Conservation (phyloP, 2,888 invertebrate species). For the Amphipoea lucens region DNA sequence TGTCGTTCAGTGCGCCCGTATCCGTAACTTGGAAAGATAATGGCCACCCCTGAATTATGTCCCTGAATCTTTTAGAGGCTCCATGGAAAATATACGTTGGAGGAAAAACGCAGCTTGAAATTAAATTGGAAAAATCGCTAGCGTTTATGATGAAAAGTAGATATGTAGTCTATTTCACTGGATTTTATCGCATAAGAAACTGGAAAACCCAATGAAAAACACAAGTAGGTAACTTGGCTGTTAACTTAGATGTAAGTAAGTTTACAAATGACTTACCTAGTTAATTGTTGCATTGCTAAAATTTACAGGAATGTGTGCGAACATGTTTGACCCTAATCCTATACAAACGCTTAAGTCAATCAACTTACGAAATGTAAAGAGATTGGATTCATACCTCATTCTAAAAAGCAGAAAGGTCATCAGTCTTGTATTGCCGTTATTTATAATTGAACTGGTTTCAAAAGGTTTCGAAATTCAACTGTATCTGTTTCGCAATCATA, state of each 20-base stretch:
- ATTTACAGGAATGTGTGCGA: not conserved
- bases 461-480: conserved; percentile 8
- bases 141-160: not conserved
- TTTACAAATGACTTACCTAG: no score
- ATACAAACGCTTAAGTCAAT: conserved; percentile 5
- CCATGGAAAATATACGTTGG: conserved; percentile 44
- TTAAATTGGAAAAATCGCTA: conserved; percentile 30
- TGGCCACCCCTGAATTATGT: conserved; percentile 66
- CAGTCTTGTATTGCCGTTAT: not conserved
- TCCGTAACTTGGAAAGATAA: conserved; percentile 69
- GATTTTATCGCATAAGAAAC: not conserved
- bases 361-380: not conserved
- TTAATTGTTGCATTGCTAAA: not conserved
- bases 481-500: not conserved
- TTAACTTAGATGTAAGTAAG: not conserved
- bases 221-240: not conserved
- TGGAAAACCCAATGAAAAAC: not conserved
- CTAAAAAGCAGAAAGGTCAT: not conserved
- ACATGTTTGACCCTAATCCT: not conserved
- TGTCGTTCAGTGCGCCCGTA: conserved; percentile 64
- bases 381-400: conserved; percentile 5
- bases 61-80: conserved; percentile 58
- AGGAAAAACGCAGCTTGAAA: conserved; percentile 30
- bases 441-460: not conserved
- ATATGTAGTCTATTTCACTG: not conserved